phyloP scores from a whole-genome alignment of 2,797 vertebrate species.

The Cercopithecus diana region DNA sequence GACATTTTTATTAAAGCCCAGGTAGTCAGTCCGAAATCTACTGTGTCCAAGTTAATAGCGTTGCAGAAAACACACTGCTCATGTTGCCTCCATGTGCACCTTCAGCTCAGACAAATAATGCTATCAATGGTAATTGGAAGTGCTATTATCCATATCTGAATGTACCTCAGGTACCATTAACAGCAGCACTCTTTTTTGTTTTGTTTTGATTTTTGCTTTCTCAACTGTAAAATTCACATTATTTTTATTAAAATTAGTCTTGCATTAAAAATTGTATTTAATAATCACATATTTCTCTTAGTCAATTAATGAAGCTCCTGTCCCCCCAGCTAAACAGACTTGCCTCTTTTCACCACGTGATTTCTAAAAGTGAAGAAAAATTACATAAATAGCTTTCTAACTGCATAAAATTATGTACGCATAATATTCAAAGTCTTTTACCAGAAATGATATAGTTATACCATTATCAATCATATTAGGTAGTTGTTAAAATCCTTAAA shows the following conservation, averaged over 20 bases:
- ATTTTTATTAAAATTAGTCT: slow-evolving; percentile 33
- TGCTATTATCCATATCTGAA: background rate
- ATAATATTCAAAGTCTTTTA: background rate
- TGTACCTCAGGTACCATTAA: background rate
- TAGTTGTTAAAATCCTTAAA: background rate
- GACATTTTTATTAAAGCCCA: background rate
- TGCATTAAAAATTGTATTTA: slow-evolving; percentile 29
- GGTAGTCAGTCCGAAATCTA: background rate
- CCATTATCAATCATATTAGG: background rate
- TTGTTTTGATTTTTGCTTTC: background rate
- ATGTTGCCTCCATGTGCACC: background rate
- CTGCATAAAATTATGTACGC: background rate
- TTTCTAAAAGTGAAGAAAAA: background rate
- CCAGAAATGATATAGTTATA: background rate
- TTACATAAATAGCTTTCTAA: background rate
- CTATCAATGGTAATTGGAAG: background rate
- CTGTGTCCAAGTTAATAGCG: background rate
- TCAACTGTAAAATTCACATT: slow-evolving; percentile 21
- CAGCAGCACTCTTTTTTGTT: background rate
- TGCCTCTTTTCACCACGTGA: background rate
- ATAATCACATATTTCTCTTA: background rate
- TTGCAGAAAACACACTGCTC: background rate
- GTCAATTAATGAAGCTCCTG: background rate
- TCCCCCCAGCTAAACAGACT: background rate
- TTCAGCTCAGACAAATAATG: background rate